Evolutionary conservation across 2,113 vertebrate species (phyloP).

Genomic region (Ornithorhynchus anatinus): DNA sequence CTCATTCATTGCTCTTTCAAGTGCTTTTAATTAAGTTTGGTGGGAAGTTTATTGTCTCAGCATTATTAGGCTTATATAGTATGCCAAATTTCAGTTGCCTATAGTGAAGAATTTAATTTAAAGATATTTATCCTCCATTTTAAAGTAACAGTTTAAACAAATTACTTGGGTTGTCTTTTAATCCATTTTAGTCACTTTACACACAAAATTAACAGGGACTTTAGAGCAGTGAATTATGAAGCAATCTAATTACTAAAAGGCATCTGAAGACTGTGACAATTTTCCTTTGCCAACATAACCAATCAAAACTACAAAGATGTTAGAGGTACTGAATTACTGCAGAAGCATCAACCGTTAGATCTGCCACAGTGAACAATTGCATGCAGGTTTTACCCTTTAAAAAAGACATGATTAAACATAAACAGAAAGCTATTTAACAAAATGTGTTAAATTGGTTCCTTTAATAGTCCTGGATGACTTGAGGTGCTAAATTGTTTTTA

Average conservation of each 20-base stretch:
- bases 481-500: slow-evolving; percentile 41
- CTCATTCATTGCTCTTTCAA: no score
- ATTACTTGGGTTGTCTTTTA: slow-evolving; percentile 5
- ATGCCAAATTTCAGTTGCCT: no score
- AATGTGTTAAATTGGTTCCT: slow-evolving; percentile 40
- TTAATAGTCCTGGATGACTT: slow-evolving; percentile 41
- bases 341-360: slow-evolving; percentile 29
- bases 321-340: slow-evolving; percentile 24
- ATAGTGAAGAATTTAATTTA: background rate
- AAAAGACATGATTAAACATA: slow-evolving; percentile 36
- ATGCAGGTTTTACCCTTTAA: slow-evolving; percentile 24
- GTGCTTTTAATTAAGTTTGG: no score
- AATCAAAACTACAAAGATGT: slow-evolving; percentile 21
- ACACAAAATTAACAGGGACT: slow-evolving; percentile 12
- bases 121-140: slow-evolving; percentile 15
- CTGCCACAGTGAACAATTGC: slow-evolving; percentile 22
- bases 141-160: slow-evolving; percentile 14
- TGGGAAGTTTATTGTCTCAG: no score
- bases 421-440: slow-evolving; percentile 40
- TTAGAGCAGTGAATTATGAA: slow-evolving; percentile 29
- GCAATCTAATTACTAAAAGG: slow-evolving; percentile 15
- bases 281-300: slow-evolving; percentile 20
- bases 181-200: background rate
- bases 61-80: no score
- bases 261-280: background rate